These are phyloP conservation scores for Danio rerio DNA, from an alignment of 2,113 vertebrate species.

Conservation along the genomic window GRCz12tu NC_133187.1:11542501-11543000, in stretches of 20 bases:
- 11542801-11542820: not conserved
- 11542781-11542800: not conserved
- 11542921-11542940: slow-evolving; percentile 2
- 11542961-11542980: slow-evolving; percentile 48
- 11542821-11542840: not conserved
- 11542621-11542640: too few relatives aligned
- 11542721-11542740: not conserved
- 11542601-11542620: not conserved
- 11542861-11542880: too few relatives aligned
- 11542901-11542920: not conserved
- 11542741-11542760: not conserved
- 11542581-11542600: not conserved
- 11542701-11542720: not conserved
- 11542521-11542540: not conserved
- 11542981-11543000: slow-evolving; percentile 56
- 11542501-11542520: not conserved
- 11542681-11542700: not conserved
- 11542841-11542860: too few relatives aligned
- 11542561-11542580: not conserved
- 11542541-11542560: not conserved
- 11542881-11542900: too few relatives aligned
- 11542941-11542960: slow-evolving; percentile 37
- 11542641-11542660: too few relatives aligned
- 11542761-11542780: not conserved
- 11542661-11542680: too few relatives aligned